Evolutionary conservation across 1,140 invertebrate species (phyloP), one percentile per base, ranked within the genome.

Genomic region (Melipona quadrifasciata): DNA sequence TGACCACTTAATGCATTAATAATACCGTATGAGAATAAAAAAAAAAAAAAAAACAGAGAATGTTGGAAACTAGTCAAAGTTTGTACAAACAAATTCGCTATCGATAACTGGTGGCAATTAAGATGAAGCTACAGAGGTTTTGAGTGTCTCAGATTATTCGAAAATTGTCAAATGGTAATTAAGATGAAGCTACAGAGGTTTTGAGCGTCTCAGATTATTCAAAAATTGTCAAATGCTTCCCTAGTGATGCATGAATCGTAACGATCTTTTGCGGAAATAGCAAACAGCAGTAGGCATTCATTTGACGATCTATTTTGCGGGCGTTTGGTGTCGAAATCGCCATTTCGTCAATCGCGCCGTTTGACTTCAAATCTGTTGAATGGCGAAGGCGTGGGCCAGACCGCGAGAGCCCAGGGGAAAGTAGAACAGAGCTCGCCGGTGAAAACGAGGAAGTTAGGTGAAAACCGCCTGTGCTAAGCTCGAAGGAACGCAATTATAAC

Each of bases 401-500:
- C 80, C 34, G 34, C 78, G 85, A 85, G 86, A 89, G 77, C 86
- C 80, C 85, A 90, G 83, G 92, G 91, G 91, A 92, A 92, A 92
- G 92, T 92, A 92, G 91, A 92, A 92, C 92, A 89, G 77, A 73
- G 67, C 75, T 87, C 75, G 51, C 79, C 27, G 91, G 91, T 92
- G 92, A 92, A 92, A 92, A 92, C 91, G 90, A 92, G 91, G 90
- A 92, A 92, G 92, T 92, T 90, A 70, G 89, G 91, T 91, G 92
- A 92, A 92, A 92, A 92, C 90, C 87, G 86, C 75, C 85, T 85
- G 82, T 72, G 72, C 80, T 72, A 80, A 79, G 64, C 78, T 64
- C 8, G 87, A 92, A 92, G 89, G 83, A 85, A 86, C 86, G 86
- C 88, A 91, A 91, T 92, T 92, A 88, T 70, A 80, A 82, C 79